Conservation (phyloP, 1,140 invertebrate species). For the Bathynomus jamesi region DNA sequence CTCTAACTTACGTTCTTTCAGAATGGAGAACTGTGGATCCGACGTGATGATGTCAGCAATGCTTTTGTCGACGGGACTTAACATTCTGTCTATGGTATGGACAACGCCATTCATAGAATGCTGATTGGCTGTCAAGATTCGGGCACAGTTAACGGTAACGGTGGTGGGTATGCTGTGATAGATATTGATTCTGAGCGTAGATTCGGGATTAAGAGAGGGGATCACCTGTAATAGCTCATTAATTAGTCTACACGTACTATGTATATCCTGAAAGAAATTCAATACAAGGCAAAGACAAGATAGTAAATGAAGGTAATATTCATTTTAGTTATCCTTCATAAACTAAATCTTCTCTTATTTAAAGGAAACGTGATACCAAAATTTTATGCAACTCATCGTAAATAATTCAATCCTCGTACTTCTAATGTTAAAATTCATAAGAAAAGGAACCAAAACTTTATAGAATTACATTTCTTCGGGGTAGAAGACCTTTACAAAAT, state of each 20-base stretch:
- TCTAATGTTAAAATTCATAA: not conserved
- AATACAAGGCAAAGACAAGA: no score
- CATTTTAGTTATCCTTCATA: no score
- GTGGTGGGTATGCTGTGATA: constrained; percentile 47
- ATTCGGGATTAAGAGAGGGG: constrained; percentile 47
- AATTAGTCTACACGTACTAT: no score
- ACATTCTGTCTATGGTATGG: constrained; percentile 48
- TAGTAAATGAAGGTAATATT: no score
- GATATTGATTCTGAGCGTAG: constrained; percentile 54
- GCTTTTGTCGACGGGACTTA: constrained; percentile 47
- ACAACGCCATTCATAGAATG: constrained; percentile 50
- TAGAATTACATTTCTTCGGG: not conserved
- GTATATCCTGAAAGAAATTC: no score
- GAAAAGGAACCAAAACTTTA: constrained; percentile 8
- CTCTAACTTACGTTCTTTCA: constrained; percentile 42
- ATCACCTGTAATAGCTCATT: no score
- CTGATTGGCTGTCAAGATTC: constrained; percentile 43
- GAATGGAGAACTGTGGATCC: constrained; percentile 47
- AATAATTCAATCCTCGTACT: no score
- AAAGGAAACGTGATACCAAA: no score
- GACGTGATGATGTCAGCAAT: constrained; percentile 46
- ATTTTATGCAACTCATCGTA: no score
- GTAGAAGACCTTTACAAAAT: not conserved
- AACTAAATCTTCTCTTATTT: no score
- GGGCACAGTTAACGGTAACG: constrained; percentile 51